Evolutionary conservation across 2,113 vertebrate genomes (phyloP), one percentile per base, ranked within the genome.

Genomic region (Candoia aspera): DNA sequence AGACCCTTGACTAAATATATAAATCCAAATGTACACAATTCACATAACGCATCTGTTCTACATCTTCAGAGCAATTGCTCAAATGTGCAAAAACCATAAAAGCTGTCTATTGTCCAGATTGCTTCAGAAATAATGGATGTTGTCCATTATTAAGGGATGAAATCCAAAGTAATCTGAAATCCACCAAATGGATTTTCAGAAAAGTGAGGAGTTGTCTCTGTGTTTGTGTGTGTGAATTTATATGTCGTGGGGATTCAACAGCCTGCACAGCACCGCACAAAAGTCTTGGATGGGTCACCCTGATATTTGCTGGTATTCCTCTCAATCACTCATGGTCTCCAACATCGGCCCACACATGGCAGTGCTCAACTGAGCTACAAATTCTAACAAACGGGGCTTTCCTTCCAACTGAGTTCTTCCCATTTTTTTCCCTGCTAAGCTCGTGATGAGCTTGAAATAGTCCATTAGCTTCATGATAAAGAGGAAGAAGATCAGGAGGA

Each of bases 391-490:
- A 62, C 8, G 12, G 92, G 46, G 13, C 8, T 9, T 84, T 93
- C 62, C 57, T 73, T 83, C 37, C 87, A 6, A 23, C 1, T 90
- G 23, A 0, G 21, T 42, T 84, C 46, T 57, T 55, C 49, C 55
- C 17, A 62, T 73, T 92, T 17, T 8, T 53, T 24, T 17, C 4
- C 33, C 73, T 79, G 73, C 84, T 58, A 62, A 92, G 13, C 4
- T 96, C 21, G 29, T 58, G 59, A 64, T 79, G 73, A 91, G 26
- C 58, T 93, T 37, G 19, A 90, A 90, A 94, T 33, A 92, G 37
- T 21, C 24, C 11, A 19, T 91, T 85, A 91, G 24, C 9, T 87
- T n/a, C 33, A 26, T 0, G 42, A 42, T 54, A 57, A 84, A 92
- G 2, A 73, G 73, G 54, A n/a, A 79, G 73, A 23, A 90, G 0